Base-by-base conservation (phyloP, 1,140 invertebrate genomes). In the Drosophila melanica region DNA sequence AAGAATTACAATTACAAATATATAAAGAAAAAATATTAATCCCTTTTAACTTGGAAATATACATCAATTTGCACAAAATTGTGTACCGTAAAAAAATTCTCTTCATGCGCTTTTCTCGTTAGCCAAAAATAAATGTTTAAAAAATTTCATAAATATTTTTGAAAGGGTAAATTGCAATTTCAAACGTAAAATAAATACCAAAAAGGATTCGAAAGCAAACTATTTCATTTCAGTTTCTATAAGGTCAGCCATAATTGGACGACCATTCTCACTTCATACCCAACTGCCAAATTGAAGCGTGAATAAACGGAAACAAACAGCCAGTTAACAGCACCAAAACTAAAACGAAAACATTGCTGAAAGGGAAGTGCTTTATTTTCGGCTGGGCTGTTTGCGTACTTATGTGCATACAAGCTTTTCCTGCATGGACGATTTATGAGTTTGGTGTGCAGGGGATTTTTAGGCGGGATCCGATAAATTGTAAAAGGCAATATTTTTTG, bases 361-460 rank as follows among this genome's bases (percentile, higher is more conserved):
- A 12, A 7, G 42, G 45, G 11, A 27, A 48, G 5, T 27, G 11
- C 23, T n/a, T 27, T 12, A 10, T 48, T 48, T 7, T 27, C 5
- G 12, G 4, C 37, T 41, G 5, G 12, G n/a, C 45, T 57, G 16
- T 37, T 62, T 50, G 64, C 50, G 64, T 30, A 75, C 41, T 62
- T 42, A 51, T 33, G 37, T 76, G 33, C 9, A 35, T 35, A 47
- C 27, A 57, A 53, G 30, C 20, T n/a, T 62, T 30, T n/a, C 3
- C 27, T 11, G 37, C 30, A 63, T 44, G 37, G 16, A 70, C 51
- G 33, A 75, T 76, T 75, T 67, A 67, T 47, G 39, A 58, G 44
- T 16, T 33, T 33, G 30, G 30, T 7, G 6, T 33, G 30, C 30
- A 9, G 9, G 30, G 30, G 30, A 33, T 33, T 33, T 33, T 33